Conservation (phyloP, 2,888 invertebrate species). For the Temnothorax rugatulus region DNA sequence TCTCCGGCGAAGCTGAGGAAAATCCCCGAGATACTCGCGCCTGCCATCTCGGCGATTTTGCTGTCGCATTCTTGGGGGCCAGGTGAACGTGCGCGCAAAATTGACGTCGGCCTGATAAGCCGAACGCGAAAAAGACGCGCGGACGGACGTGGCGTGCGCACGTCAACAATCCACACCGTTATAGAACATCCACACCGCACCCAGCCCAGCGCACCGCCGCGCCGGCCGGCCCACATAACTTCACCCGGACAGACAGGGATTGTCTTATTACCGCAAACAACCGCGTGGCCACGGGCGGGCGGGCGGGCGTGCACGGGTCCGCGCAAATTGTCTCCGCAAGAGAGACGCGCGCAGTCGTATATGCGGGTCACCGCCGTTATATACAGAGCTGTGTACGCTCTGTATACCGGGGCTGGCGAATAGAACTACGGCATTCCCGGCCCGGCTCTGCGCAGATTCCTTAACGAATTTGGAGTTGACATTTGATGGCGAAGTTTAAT, state of each 20-base stretch:
- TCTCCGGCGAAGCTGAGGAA: conserved; percentile 3
- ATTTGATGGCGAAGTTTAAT: conserved; percentile 38
- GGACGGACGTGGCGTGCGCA: conserved; percentile 46
- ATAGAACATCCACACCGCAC: conserved; percentile 61
- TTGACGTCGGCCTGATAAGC: conserved; percentile 71
- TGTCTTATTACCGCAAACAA: conserved; percentile 73
- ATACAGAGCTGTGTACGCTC: conserved; percentile 17
- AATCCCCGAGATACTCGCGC: conserved; percentile 34
- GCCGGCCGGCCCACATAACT: conserved; percentile 62
- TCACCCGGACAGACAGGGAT: conserved; percentile 67
- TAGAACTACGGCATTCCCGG: conserved; percentile 30
- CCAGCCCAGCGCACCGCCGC: conserved; percentile 50
- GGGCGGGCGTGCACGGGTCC: conserved; percentile 67
- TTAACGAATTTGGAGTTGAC: conserved; percentile 44
- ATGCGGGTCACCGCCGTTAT: conserved; percentile 50
- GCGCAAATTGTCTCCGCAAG: conserved; percentile 72
- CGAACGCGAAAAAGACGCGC: conserved; percentile 56
- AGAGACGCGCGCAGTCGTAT: conserved; percentile 24
- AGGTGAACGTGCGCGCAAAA: conserved; percentile 61
- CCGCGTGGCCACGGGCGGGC: conserved; percentile 44
- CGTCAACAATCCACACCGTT: conserved; percentile 68
- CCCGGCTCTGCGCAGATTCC: conserved; percentile 29
- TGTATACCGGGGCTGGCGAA: not conserved
- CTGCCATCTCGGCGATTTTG: conserved; percentile 44
- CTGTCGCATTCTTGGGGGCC: conserved; percentile 21